Percentiles rank a stretch among this genome's conserved stretches.
These are phyloP conservation scores for Lindbergichthys nudifrons DNA, from an alignment of 2,797 vertebrate species.

Conservation along the genomic window DNA sequence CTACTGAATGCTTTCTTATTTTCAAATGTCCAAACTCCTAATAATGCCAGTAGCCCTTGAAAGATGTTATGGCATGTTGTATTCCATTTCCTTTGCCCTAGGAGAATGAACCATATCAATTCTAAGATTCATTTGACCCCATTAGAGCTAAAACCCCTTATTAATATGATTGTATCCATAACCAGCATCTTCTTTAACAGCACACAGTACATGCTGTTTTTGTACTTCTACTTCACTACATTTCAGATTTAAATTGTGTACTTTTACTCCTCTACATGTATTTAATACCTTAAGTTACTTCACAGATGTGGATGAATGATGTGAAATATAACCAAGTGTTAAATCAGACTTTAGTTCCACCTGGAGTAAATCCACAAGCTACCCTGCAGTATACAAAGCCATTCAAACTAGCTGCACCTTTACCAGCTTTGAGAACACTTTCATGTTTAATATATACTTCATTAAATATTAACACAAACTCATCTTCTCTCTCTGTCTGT, in stretches of 20 bases:
- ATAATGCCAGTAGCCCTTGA: slow-evolving; percentile 14
- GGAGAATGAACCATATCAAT: slow-evolving; percentile 19
- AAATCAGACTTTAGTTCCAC: too few relatives aligned
- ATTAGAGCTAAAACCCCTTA: slow-evolving; percentile 8
- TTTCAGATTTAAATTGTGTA: too few relatives aligned
- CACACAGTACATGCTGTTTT: slow-evolving; percentile 14
- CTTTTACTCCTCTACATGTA: too few relatives aligned
- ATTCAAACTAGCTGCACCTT: too few relatives aligned
- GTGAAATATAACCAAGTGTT: too few relatives aligned
- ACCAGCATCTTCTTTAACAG: slow-evolving; percentile 42
- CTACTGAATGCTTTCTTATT: slow-evolving; percentile 26
- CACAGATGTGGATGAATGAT: too few relatives aligned
- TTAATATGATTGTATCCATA: slow-evolving; percentile 9
- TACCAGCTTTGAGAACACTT: too few relatives aligned
- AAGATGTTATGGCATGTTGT: slow-evolving; percentile 38
- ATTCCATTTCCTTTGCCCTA: slow-evolving; percentile 43
- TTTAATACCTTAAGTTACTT: too few relatives aligned
- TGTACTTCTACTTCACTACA: too few relatives aligned
- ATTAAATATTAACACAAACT: slow-evolving; percentile 39
- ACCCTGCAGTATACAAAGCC: too few relatives aligned
- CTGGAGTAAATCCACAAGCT: too few relatives aligned
- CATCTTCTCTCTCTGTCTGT: slow-evolving; percentile 68
- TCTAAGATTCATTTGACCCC: slow-evolving; percentile 22
- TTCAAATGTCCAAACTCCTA: neutral
- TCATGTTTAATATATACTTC: slow-evolving; percentile 14